Base-by-base conservation (phyloP, 2,797 vertebrate genomes). In the Saxicola maurus region DNA sequence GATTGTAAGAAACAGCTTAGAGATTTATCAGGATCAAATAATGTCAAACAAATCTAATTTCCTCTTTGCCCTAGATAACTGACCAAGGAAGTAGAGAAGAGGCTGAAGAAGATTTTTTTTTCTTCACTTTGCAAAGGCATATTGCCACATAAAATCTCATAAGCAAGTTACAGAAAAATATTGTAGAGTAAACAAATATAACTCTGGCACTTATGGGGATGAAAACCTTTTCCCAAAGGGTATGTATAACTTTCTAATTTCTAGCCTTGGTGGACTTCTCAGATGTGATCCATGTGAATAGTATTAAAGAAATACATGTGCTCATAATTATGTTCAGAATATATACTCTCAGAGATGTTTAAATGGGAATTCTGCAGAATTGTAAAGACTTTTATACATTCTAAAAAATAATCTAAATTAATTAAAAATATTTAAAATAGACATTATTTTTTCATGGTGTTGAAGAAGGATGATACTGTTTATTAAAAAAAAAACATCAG, bases 21-120 rank as follows among this genome's bases (percentile, higher is more conserved):
- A 87, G 33, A 84, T 90, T 66, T 87, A 59, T 87, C 75, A 81
- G 52, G 45, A 86, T 64, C 55, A 52, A 81, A 78, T 81, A 75
- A 68, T 7, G 23, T 55, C 23, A 85, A 77, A 38, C 5, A 81
- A 78, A 91, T 59, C 55, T 88, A 82, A 88, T 88, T 86, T 88
- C 64, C 11, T 61, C 49, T 88, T 90, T 78, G 13, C 55, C 42
- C 4, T 59, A 78, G 28, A 53, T 68, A 88, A 78, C 30, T 57
- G 42, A 82, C 6, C 40, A 64, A 65, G 17, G 11, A 86, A 83
- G 27, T 11, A 46, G 24, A 86, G 56, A 23, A 78, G 17, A 20
- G 17, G 2, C 2, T 52, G 25, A 79, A 61, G 14, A 56, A 5
- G 18, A 16, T 4, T 11, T 60, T 14, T 14, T 56, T 25, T 56